phyloP scores from a whole-genome alignment of 1,140 invertebrate species.

The Caenorhabditis elegans region DNA sequence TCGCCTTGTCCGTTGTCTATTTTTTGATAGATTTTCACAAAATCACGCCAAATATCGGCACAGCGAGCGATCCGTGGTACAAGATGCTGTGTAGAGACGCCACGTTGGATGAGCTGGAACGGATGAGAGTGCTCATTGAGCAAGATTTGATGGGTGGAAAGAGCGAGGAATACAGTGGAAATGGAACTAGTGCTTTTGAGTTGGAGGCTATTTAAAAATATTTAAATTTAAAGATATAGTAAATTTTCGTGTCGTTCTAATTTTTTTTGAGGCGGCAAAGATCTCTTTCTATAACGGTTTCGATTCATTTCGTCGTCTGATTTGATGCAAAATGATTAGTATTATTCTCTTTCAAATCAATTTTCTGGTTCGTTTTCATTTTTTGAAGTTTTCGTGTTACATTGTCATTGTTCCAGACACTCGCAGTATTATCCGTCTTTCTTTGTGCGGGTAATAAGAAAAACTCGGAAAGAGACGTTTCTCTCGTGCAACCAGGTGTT shows the following conservation, averaged over 20 bases:
- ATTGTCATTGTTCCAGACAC: not conserved
- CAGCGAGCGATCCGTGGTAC: not conserved
- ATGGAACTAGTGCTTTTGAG: not conserved
- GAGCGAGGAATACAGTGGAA: not conserved
- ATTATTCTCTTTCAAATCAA: constrained; percentile 17
- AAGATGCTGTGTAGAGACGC: not conserved
- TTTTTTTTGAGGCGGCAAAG: too few relatives aligned
- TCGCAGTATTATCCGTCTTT: not conserved
- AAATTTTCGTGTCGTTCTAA: too few relatives aligned
- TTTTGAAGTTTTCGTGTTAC: not conserved
- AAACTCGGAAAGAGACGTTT: not conserved
- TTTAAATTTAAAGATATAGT: too few relatives aligned
- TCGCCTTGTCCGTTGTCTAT: not conserved
- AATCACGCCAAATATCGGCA: not conserved
- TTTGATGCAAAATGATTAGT: constrained; percentile 12
- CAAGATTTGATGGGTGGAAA: not conserved
- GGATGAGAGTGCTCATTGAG: not conserved
- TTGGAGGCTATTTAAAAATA: too few relatives aligned
- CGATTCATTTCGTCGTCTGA: too few relatives aligned
- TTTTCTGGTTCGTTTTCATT: not conserved
- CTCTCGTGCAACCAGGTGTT: not conserved
- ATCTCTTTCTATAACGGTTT: too few relatives aligned
- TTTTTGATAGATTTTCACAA: constrained; percentile 5
- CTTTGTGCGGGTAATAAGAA: not conserved
- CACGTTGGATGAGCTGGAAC: not conserved